These are phyloP conservation scores for Trigoniulus corallinus DNA, from an alignment of 1,140 invertebrate species.

Conservation along the genomic window DNA sequence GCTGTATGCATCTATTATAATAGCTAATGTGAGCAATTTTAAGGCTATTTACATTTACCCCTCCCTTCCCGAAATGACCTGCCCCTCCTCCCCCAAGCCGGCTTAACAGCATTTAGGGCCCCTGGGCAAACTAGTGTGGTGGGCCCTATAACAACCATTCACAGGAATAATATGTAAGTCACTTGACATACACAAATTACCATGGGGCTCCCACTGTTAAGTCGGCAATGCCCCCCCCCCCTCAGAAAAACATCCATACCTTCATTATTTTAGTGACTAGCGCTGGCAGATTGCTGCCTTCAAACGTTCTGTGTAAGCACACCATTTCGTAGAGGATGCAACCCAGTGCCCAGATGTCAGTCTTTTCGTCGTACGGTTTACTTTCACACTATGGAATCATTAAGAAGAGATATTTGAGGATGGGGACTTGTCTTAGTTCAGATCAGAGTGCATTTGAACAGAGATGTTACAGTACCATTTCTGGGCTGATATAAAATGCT, in stretches of 20 bases:
- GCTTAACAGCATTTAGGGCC: too few species aligned
- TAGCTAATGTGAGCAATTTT: too few species aligned
- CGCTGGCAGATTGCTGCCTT: conserved; percentile 53
- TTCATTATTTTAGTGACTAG: conserved; percentile 61
- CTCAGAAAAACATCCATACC: conserved; percentile 20
- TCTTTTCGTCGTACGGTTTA: conserved; percentile 57
- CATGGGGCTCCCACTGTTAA: neutral
- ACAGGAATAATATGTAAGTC: too few species aligned
- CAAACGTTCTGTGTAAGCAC: conserved; percentile 59
- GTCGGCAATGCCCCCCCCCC: neutral
- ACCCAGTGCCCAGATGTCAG: conserved; percentile 62
- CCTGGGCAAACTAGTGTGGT: too few species aligned
- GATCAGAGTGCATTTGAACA: neutral
- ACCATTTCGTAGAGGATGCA: conserved; percentile 66
- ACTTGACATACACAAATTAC: neutral
- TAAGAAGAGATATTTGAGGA: neutral
- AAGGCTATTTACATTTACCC: too few species aligned
- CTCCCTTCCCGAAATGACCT: too few species aligned
- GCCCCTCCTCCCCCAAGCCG: too few species aligned
- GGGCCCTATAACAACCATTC: neutral
- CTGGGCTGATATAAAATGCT: conserved; percentile 64
- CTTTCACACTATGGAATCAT: conserved; percentile 45
- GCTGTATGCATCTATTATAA: too few species aligned
- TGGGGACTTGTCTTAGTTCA: neutral
- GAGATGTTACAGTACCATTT: conserved; percentile 40